Conservation (phyloP, 1,140 invertebrate genomes). For the Drosophila busckii region DNA sequence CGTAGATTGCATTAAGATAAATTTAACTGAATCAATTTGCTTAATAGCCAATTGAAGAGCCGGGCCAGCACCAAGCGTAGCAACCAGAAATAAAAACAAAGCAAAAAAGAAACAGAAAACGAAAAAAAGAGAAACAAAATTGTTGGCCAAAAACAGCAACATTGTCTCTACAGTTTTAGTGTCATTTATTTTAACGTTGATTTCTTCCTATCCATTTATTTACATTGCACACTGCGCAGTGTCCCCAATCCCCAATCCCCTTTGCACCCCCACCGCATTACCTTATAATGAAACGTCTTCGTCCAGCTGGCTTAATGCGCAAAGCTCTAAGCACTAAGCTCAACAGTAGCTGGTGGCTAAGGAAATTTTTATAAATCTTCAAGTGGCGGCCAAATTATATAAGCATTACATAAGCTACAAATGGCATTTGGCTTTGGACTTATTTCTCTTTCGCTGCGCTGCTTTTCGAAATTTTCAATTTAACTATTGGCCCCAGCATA, state of each 20-base stretch:
- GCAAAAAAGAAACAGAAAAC: constrained; percentile 4
- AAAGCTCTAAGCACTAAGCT: constrained; percentile 37
- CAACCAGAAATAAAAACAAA: constrained; percentile 12
- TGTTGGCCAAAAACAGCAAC: constrained; percentile 57
- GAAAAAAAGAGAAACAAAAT: constrained; percentile 10
- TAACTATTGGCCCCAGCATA: constrained; percentile 2
- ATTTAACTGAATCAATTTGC: constrained; percentile 79
- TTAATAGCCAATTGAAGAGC: constrained; percentile 78
- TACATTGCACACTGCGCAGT: constrained; percentile 69
- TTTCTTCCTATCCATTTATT: constrained; percentile 77
- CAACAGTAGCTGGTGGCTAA: constrained; percentile 31
- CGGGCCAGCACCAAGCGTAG: constrained; percentile 41
- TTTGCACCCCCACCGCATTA: not conserved
- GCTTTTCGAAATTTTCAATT: constrained; percentile 35
- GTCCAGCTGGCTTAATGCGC: constrained; percentile 70
- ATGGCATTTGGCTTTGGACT: not conserved
- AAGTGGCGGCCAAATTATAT: constrained; percentile 72
- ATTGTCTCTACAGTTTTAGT: constrained; percentile 72
- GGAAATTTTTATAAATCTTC: constrained; percentile 68
- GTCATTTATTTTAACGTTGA: constrained; percentile 77
- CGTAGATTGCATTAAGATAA: constrained; percentile 78
- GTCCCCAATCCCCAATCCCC: not conserved
- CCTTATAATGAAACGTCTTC: constrained; percentile 68
- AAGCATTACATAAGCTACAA: constrained; percentile 49
- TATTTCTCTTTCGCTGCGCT: not conserved